Percentiles rank a stretch among this genome's conserved stretches.
Evolutionary conservation across 2,797 vertebrate species (phyloP).

Genomic region (Eleutherodactylus coqui): DNA sequence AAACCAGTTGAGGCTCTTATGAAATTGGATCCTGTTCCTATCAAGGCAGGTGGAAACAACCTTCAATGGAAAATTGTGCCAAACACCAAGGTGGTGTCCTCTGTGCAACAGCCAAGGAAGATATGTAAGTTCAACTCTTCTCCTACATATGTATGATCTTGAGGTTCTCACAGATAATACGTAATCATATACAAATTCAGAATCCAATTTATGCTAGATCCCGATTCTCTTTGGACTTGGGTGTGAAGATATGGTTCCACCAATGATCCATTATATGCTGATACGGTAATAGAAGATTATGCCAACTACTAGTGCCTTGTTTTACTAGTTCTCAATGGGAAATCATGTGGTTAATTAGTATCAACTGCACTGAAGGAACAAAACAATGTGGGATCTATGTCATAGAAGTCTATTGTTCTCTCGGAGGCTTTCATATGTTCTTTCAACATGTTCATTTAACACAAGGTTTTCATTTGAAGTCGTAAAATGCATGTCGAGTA

Average conservation of each 20-base stretch:
- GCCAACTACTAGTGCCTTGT: not conserved
- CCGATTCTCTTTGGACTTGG: not conserved
- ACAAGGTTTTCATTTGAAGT: not conserved
- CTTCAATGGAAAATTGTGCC: constrained; percentile 44
- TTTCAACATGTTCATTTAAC: not conserved
- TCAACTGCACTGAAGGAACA: not conserved
- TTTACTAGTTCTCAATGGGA: not conserved
- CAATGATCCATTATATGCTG: not conserved
- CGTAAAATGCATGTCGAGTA: not conserved
- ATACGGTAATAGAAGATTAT: not conserved
- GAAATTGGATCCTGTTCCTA: constrained; percentile 22
- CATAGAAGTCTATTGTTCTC: not conserved
- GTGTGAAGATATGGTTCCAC: not conserved
- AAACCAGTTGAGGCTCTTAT: not conserved
- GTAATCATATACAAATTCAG: not conserved
- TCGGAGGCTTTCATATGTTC: not conserved
- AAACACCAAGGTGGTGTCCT: constrained; percentile 15
- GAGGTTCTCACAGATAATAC: not conserved
- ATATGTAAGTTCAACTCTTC: constrained; percentile 39
- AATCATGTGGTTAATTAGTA: not conserved
- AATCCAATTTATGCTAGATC: not conserved
- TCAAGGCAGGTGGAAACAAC: constrained; percentile 31
- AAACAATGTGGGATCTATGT: not conserved
- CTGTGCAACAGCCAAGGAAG: constrained; percentile 36
- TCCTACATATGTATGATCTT: too few species aligned